phyloP scores from a whole-genome alignment of 2,113 vertebrate species.

The Piaya cayana region DNA sequence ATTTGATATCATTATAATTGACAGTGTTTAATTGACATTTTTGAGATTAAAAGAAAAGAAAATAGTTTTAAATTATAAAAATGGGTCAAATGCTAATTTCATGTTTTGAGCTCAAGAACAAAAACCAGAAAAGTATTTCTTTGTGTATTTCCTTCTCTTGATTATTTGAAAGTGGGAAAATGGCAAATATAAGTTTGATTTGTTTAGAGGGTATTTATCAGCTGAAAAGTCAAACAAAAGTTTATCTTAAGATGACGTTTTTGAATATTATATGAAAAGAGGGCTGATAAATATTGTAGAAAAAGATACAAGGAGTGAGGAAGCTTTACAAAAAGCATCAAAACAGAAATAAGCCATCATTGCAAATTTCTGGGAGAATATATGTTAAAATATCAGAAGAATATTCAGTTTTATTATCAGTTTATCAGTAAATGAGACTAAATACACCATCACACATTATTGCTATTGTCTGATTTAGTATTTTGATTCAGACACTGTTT shows the following conservation, averaged over 20 bases:
- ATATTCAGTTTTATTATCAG: neutral
- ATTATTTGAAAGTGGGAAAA: constrained; percentile 23
- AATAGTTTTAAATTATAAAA: constrained; percentile 22
- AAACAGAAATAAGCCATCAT: neutral
- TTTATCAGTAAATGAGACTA: neutral
- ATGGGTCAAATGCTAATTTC: constrained; percentile 25
- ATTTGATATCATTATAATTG: constrained; percentile 3
- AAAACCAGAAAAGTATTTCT: neutral
- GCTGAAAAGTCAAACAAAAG: constrained; percentile 54
- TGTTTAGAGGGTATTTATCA: constrained; percentile 28
- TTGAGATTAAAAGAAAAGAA: constrained; percentile 31
- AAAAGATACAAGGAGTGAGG: constrained; percentile 7
- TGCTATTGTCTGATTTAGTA: neutral
- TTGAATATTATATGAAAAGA: constrained; percentile 24
- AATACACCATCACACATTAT: neutral
- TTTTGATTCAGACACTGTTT: constrained; percentile 6
- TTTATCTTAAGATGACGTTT: constrained; percentile 53
- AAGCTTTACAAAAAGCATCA: neutral
- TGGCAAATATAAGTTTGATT: constrained; percentile 34
- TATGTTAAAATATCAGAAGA: constrained; percentile 1
- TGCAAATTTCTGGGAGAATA: constrained; percentile 1
- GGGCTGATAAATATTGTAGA: neutral
- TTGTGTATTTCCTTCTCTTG: neutral
- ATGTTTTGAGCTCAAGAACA: constrained; percentile 27
- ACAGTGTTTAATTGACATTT: constrained; percentile 40